Evolutionary conservation across 2,113 vertebrate genomes (phyloP), one percentile per base, ranked within the genome.

Genomic region (Phylloscopus trochilus): DNA sequence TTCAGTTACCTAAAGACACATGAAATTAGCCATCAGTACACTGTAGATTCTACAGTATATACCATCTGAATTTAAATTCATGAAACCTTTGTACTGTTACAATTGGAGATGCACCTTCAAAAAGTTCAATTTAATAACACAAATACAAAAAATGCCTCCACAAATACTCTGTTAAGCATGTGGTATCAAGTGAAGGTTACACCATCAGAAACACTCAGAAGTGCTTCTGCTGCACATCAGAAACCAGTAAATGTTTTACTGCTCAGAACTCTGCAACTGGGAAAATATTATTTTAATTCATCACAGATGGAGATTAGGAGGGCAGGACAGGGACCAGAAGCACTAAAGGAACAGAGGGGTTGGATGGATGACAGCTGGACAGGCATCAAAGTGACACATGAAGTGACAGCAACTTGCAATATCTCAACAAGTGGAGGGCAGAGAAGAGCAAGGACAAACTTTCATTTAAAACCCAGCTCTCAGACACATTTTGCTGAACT

Each of bases 371-470:
- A 63, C 52, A 83, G 12, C 23, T 21, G 35, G 31, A 59, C 39
- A 83, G 66, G 47, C 23, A 62, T 22, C 39, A 63, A 17, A 4
- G 2, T 35, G 60, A 52, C 2, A 13, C 5, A 60, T 0, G 0
- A 63, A 68, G 31, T 2, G 2, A 87, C 46, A 74, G 27, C 46
- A 56, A 26, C 28, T 11, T 39, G 13, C 10, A 47, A 3, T 5
- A 43, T 27, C 53, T 47, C 24, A 83, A 33, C 21, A 35, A 55
- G 30, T 4, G 9, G 49, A 72, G 28, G 9, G 47, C 30, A 70
- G 55, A 63, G 26, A 39, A 22, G 15, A 89, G 26, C 39, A 33
- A 83, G 30, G 18, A 67, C 18, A 67, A 27, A 37, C n/a, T 46
- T 70, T 31, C 5, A 80, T 19, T 64, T 83, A 63, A 88, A 94